Conservation (phyloP, 2,888 invertebrate species). For the Ellobium chinense region DNA sequence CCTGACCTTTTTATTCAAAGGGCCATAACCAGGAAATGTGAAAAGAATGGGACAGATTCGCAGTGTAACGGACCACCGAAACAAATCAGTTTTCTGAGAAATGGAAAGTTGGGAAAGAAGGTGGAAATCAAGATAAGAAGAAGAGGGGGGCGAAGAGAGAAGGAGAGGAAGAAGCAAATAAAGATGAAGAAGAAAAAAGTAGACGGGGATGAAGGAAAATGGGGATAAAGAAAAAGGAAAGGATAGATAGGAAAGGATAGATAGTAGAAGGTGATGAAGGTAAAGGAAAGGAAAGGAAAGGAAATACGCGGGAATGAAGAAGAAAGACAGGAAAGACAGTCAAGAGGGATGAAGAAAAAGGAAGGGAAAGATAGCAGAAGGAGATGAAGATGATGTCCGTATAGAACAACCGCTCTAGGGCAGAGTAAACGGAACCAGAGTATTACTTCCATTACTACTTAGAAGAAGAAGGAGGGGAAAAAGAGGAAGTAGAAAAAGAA, state of each 20-base stretch:
- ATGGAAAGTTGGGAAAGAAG: neutral
- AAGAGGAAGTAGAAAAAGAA: too few species aligned
- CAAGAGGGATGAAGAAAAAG: neutral
- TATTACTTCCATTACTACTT: too few species aligned
- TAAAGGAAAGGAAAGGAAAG: slow-evolving; percentile 24
- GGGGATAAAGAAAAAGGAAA: neutral
- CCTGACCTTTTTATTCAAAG: too few species aligned
- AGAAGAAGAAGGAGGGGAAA: too few species aligned
- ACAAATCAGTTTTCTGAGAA: too few species aligned
- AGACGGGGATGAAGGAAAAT: neutral
- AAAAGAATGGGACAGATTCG: too few species aligned
- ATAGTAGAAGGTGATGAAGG: slow-evolving; percentile 13
- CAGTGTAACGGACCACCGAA: too few species aligned
- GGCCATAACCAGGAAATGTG: too few species aligned
- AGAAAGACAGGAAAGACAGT: neutral
- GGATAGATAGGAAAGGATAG: slow-evolving; percentile 16
- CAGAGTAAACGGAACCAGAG: too few species aligned
- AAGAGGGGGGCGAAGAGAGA: neutral
- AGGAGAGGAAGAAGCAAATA: neutral
- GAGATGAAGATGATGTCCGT: neutral
- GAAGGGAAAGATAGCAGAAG: neutral
- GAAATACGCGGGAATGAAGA: neutral
- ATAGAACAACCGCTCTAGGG: neutral
- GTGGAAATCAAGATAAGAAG: neutral
- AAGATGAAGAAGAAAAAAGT: neutral